Conservation (phyloP, 2,888 invertebrate genomes). For the Conistra vaccinii region DNA sequence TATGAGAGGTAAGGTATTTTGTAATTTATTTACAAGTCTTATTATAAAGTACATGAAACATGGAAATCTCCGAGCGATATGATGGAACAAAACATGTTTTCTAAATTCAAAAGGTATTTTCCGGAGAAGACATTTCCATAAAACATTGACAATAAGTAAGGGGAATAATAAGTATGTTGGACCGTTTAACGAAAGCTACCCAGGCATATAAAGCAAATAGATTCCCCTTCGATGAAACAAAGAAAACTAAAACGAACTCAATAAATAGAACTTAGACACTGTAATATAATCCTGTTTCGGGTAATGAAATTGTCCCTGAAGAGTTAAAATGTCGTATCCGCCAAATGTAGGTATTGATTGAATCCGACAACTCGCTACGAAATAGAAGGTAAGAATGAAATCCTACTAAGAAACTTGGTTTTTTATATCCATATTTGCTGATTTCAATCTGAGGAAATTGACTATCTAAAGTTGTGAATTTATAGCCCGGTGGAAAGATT, state of each 20-base stretch:
- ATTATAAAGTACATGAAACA: constrained; percentile 12
- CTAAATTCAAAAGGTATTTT: constrained; percentile 11
- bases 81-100: constrained; percentile 22
- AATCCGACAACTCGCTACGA: constrained; percentile 41
- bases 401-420: constrained; percentile 8
- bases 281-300: constrained; percentile 61
- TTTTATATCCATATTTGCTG: constrained; percentile 29
- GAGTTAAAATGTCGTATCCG: constrained; percentile 55
- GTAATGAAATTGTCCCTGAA: constrained; percentile 61
- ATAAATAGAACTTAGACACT: constrained; percentile 62
- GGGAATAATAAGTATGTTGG: constrained; percentile 12
- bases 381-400: constrained; percentile 40
- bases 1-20: not conserved
- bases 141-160: constrained; percentile 24
- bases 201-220: constrained; percentile 14
- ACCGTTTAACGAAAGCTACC: not conserved
- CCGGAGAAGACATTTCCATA: constrained; percentile 20
- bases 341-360: constrained; percentile 61
- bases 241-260: constrained; percentile 59
- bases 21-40: constrained; percentile 21
- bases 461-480: constrained; percentile 30
- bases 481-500: constrained; percentile 21
- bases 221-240: constrained; percentile 44
- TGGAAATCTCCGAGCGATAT: constrained; percentile 4
- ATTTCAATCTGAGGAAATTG: constrained; percentile 33